Evolutionary conservation across 1,140 invertebrate genomes (phyloP).

Genomic region (Drosophila albomicans): DNA sequence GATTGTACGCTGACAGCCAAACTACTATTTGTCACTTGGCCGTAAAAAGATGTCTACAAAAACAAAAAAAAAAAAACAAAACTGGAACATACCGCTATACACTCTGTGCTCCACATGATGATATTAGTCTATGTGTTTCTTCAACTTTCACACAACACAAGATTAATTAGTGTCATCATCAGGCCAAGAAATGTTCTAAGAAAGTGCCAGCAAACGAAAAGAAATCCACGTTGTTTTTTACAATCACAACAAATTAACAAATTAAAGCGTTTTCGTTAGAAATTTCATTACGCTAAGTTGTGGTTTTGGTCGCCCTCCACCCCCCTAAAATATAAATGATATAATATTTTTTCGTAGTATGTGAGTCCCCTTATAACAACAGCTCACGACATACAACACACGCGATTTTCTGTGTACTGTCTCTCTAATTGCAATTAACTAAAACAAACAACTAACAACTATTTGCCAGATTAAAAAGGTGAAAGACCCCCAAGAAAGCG

Average conservation of each 20-base stretch:
- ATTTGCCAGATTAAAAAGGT: constrained; percentile 34
- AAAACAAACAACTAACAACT: constrained; percentile 30
- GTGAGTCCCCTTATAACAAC: constrained; percentile 14
- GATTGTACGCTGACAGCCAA: constrained; percentile 59
- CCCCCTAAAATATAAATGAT: constrained; percentile 40
- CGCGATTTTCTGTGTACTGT: constrained; percentile 24
- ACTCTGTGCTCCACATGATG: neutral
- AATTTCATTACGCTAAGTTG: constrained; percentile 24
- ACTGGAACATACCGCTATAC: constrained; percentile 50
- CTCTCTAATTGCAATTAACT: constrained; percentile 34
- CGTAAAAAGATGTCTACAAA: constrained; percentile 14
- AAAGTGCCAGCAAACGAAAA: constrained; percentile 3
- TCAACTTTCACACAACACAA: constrained; percentile 38
- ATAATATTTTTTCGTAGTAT: constrained; percentile 18
- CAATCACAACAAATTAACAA: constrained; percentile 16
- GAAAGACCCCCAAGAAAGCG: neutral
- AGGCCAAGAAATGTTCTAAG: constrained; percentile 38
- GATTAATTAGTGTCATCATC: constrained; percentile 42
- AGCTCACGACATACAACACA: constrained; percentile 21
- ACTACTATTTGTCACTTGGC: constrained; percentile 62
- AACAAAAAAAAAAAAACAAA: constrained; percentile 9
- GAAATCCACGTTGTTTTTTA: neutral
- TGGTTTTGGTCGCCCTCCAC: neutral
- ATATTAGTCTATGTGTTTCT: neutral
- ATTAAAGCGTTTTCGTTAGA: constrained; percentile 10